These are phyloP conservation scores for Drosophila fungiperda DNA, from an alignment of 2,888 invertebrate species.

Conservation along the genomic window DNA sequence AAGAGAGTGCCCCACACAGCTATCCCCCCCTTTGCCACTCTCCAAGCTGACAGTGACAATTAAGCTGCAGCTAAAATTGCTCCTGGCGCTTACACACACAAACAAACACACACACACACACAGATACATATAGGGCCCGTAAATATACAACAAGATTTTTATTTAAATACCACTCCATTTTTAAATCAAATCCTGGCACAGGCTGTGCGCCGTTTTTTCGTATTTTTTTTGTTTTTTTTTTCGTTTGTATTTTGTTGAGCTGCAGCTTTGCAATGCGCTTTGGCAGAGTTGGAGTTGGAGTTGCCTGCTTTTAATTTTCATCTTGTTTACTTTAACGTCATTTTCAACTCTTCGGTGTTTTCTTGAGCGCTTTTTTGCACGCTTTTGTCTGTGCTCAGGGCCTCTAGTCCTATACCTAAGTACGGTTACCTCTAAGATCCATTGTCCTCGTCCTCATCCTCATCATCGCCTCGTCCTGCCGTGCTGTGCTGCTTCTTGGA, in stretches of 20 bases:
- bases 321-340: constrained; percentile 82
- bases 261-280: constrained; percentile 31
- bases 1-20: constrained; percentile 4
- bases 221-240: neutral
- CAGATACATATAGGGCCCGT: constrained; percentile 27
- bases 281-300: neutral
- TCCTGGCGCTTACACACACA: constrained; percentile 44
- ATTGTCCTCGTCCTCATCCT: constrained; percentile 28
- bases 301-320: constrained; percentile 73
- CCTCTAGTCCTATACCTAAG: constrained; percentile 8
- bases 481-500: constrained; percentile 6
- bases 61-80: constrained; percentile 78
- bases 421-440: constrained; percentile 49
- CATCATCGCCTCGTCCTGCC: neutral
- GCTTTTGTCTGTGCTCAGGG: constrained; percentile 44
- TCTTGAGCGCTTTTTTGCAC: constrained; percentile 72
- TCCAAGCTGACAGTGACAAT: constrained; percentile 59
- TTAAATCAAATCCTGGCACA: constrained; percentile 77
- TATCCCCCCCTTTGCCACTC: neutral
- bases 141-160: constrained; percentile 78
- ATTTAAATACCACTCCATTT: constrained; percentile 81
- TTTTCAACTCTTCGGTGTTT: constrained; percentile 81
- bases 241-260: constrained; percentile 20
- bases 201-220: constrained; percentile 29
- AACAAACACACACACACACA: constrained; percentile 2